A percentile compares a stretch with the other conserved stretches of the same genome.
Conservation (phyloP, 2,113 vertebrate species). For the Ovibos moschatus region DNA sequence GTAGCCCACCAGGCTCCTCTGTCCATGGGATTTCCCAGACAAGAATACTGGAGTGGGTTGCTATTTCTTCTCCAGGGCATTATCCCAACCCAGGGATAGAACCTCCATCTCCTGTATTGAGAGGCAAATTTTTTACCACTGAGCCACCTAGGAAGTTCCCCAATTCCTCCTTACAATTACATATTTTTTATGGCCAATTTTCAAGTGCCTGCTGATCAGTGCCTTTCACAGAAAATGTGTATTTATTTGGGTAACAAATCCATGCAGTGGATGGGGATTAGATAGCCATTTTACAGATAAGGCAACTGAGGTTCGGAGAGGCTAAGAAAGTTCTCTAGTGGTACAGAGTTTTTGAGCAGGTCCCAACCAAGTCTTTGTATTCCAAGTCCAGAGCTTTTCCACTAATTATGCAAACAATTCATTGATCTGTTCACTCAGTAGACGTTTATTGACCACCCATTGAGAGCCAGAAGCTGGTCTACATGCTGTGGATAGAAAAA, state of each 20-base stretch:
- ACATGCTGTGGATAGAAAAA: background rate
- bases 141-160: background rate
- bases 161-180: background rate
- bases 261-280: background rate
- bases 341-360: background rate
- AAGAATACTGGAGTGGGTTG: background rate
- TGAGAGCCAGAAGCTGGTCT: background rate
- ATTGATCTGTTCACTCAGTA: background rate
- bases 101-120: background rate
- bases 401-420: background rate
- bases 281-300: background rate
- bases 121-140: background rate
- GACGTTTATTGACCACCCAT: background rate
- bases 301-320: background rate
- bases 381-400: background rate
- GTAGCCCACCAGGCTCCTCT: background rate
- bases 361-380: background rate
- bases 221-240: background rate
- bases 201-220: background rate
- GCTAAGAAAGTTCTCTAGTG: background rate
- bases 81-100: background rate
- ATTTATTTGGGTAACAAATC: background rate
- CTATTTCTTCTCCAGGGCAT: background rate
- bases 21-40: background rate
- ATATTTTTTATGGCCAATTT: background rate